Percentiles rank a stretch among this genome's conserved stretches.
Evolutionary conservation across 2,797 vertebrate species (phyloP).

Genomic region (Vireo griseus): DNA sequence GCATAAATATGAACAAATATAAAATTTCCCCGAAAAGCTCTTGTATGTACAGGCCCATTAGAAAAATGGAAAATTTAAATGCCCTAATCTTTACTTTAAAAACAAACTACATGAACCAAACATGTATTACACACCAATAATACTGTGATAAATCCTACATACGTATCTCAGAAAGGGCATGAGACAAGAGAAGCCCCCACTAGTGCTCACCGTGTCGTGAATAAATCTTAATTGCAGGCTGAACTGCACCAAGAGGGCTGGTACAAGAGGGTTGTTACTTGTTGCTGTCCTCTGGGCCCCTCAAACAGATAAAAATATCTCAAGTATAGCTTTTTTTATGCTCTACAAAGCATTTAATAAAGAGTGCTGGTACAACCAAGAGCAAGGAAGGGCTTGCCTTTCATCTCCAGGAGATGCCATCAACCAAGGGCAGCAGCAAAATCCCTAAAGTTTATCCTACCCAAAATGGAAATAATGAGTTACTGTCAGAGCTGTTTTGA

Average conservation of each 20-base stretch:
- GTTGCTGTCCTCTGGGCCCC: background rate
- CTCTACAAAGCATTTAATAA: background rate
- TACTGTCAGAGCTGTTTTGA: background rate
- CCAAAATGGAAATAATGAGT: background rate
- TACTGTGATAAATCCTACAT: background rate
- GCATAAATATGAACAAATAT: background rate
- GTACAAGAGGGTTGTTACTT: background rate
- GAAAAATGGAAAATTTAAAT: background rate
- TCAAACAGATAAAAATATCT: background rate
- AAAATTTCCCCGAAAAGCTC: background rate
- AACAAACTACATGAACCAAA: background rate
- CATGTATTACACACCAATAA: background rate
- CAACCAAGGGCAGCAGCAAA: background rate
- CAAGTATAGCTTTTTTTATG: background rate
- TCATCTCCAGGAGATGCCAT: background rate
- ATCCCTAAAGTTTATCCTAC: background rate
- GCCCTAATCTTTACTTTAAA: background rate
- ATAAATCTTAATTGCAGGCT: background rate
- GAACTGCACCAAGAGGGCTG: background rate
- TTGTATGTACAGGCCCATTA: background rate
- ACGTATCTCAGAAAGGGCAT: background rate
- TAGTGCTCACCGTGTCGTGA: background rate
- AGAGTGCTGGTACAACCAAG: background rate
- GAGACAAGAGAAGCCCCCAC: background rate
- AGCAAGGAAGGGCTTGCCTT: background rate